A percentile compares a stretch with the other conserved stretches of the same genome.
Evolutionary conservation across 2,888 invertebrate species (phyloP).

Genomic region (Elegia similella): DNA sequence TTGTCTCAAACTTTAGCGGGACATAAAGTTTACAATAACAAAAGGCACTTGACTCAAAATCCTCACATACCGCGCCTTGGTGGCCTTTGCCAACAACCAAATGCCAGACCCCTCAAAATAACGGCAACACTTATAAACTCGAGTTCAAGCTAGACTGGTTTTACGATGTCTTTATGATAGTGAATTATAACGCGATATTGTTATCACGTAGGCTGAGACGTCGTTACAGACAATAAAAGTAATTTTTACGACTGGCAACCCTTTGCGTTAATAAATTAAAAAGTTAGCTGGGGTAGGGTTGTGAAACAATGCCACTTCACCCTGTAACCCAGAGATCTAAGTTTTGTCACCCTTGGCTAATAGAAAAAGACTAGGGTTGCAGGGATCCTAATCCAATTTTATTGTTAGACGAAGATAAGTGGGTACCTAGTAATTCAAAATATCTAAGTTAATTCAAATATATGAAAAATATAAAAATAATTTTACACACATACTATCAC

Average conservation of each 20-base stretch:
- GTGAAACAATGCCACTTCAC: constrained; percentile 75
- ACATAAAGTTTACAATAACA: constrained; percentile 62
- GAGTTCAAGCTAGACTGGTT: constrained; percentile 41
- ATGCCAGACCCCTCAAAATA: constrained; percentile 24
- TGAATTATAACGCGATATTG: constrained; percentile 73
- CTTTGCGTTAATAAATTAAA: constrained; percentile 78
- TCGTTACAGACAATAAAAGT: constrained; percentile 81
- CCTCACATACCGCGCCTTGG: constrained; percentile 55
- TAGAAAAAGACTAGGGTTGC: constrained; percentile 44
- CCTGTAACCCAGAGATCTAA: constrained; percentile 65
- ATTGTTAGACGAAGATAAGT: too few relatives aligned
- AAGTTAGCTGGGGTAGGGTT: constrained; percentile 64
- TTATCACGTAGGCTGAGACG: constrained; percentile 79
- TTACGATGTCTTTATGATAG: constrained; percentile 45
- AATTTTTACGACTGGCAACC: constrained; percentile 79
- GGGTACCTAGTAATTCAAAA: too few relatives aligned
- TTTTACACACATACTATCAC: too few relatives aligned
- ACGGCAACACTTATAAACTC: constrained; percentile 14
- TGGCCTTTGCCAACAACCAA: constrained; percentile 31
- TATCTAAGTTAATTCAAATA: too few relatives aligned
- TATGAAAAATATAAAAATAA: neutral
- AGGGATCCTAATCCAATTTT: constrained; percentile 14
- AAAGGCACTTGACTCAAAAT: constrained; percentile 70
- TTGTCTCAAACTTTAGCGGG: constrained; percentile 67
- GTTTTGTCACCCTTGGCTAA: constrained; percentile 62